Evolutionary conservation across 2,113 vertebrate genomes (phyloP), one percentile per base, ranked within the genome.

Genomic region (Grus americana): DNA sequence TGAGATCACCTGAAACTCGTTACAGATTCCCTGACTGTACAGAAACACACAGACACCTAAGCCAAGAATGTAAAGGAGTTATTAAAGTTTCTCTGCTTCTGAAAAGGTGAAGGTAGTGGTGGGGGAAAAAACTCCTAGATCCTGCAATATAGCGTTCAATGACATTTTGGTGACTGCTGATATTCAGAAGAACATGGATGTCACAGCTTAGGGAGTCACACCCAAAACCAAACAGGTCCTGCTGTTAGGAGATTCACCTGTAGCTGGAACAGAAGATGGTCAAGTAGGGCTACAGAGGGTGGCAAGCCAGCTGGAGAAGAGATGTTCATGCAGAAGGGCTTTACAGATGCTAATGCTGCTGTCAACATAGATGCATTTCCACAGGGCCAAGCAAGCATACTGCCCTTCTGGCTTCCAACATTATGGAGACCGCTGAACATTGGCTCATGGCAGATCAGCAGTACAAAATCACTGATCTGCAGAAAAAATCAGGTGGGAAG

Each of bases 291-390:
- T 83, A 29, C 29, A 75, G 79, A 89, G 47, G 34, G 73, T 92
- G 78, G 49, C 4, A 58, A 81, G 61, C 36, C 72, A 91, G 73
- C 47, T 89, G 76, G 76, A 89, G 67, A 58, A 81, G 55, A 72
- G 61, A 44, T 47, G 36, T 79, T 93, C 3, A 19, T 24, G 80
- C 3, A 9, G 78, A 79, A 87, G 55, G 61, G 23, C 66, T 86
- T 92, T 67, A 40, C 52, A 74, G 65, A 66, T 80, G 91, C 61
- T 59, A 88, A 74, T 1, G 4, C 73, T 85, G 57, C 84, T 85
- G 73, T 91, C 87, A 87, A 47, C 38, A 87, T 8, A 81, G 73
- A 81, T 82, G 80, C 74, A 79, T 84, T 92, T 94, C 73, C 80
- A 88, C 15, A 1, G 50, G 75, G 70, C 57, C 81, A 47, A 70